phyloP scores from a whole-genome alignment of 2,113 vertebrate genomes.

The Bothrops jararaca region DNA sequence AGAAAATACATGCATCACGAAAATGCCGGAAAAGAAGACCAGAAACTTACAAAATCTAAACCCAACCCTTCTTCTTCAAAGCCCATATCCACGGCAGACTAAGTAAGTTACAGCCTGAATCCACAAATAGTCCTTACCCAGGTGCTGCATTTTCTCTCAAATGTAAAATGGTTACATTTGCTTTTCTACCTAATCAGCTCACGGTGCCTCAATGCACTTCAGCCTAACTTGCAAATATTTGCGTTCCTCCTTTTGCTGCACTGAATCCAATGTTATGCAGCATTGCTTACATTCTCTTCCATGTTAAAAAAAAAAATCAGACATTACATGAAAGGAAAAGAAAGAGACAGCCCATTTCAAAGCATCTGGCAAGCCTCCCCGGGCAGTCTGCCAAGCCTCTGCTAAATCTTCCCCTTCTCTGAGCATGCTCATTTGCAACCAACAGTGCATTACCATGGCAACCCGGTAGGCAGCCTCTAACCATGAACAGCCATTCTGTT shows the following conservation, averaged over 20 bases:
- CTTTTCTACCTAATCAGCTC: slow-evolving; percentile 72
- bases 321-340: slow-evolving; percentile 75
- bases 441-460: slow-evolving; percentile 76
- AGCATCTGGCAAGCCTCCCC: slow-evolving; percentile 77
- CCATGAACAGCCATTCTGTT: slow-evolving; percentile 77
- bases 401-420: slow-evolving; percentile 67
- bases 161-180: slow-evolving; percentile 70
- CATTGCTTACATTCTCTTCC: slow-evolving; percentile 76
- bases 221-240: slow-evolving; percentile 69
- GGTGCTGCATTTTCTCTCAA: slow-evolving; percentile 73
- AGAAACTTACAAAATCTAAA: slow-evolving; percentile 43
- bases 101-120: slow-evolving; percentile 26
- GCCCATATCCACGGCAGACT: slow-evolving; percentile 21
- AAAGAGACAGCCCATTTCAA: slow-evolving; percentile 76
- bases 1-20: slow-evolving; percentile 38
- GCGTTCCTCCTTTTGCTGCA: slow-evolving; percentile 61
- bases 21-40: slow-evolving; percentile 17
- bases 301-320: slow-evolving; percentile 56
- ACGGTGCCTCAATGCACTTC: slow-evolving; percentile 63
- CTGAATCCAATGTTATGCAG: slow-evolving; percentile 67
- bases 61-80: slow-evolving; percentile 15
- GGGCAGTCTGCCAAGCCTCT: slow-evolving; percentile 79
- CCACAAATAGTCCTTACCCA: slow-evolving; percentile 72
- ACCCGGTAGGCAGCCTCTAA: slow-evolving; percentile 76
- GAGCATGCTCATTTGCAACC: slow-evolving; percentile 73